Conservation (phyloP, 2,888 invertebrate genomes). For the Chymomyza amoena region DNA sequence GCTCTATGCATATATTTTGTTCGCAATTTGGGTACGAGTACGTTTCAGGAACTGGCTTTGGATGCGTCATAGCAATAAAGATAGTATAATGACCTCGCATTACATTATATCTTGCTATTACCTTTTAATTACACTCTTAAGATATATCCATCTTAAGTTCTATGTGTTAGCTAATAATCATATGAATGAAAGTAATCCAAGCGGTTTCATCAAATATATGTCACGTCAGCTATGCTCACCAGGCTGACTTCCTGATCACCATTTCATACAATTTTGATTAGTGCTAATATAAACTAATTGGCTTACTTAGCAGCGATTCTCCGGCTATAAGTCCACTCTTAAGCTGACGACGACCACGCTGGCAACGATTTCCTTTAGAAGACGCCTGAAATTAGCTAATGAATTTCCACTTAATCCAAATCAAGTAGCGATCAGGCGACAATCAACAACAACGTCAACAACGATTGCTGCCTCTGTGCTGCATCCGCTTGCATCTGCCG, state of each 20-base stretch:
- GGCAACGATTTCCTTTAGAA: slow-evolving; percentile 34
- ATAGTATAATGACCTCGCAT: no score
- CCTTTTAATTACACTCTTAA: no score
- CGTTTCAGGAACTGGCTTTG: no score
- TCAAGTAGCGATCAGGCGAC: slow-evolving; percentile 66
- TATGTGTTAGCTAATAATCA: no score
- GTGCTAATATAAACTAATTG: slow-evolving; percentile 64
- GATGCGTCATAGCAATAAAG: no score
- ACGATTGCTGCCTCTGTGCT: neutral
- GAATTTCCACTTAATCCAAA: slow-evolving; percentile 73
- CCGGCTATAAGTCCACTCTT: slow-evolving; percentile 31
- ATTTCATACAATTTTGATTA: slow-evolving; percentile 28
- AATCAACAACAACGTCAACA: slow-evolving; percentile 37
- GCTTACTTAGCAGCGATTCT: slow-evolving; percentile 47
- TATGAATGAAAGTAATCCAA: no score
- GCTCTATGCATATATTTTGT: neutral
- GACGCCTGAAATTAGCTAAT: slow-evolving; percentile 63
- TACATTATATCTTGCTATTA: no score
- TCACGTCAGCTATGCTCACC: slow-evolving; percentile 5
- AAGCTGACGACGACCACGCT: slow-evolving; percentile 2
- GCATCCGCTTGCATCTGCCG: slow-evolving; percentile 32
- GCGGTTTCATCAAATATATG: slow-evolving; percentile 4
- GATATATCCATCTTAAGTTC: no score
- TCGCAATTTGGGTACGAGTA: neutral
- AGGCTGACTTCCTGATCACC: slow-evolving; percentile 44